Evolutionary conservation across 2,888 invertebrate species (phyloP).

Genomic region (Caenorhabditis imperialis): DNA sequence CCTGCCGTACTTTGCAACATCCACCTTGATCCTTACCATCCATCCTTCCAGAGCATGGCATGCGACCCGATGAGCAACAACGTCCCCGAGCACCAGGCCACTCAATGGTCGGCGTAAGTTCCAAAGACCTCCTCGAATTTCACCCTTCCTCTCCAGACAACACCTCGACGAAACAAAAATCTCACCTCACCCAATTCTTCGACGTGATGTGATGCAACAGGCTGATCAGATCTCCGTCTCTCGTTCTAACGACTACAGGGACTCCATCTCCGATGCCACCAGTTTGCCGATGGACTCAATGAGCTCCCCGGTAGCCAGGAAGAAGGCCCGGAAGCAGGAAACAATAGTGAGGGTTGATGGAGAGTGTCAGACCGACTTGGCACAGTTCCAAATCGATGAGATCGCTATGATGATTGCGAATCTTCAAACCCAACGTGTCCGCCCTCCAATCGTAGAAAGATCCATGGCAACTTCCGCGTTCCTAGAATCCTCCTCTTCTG

Average conservation of each 20-base stretch:
- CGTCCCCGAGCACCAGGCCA: constrained; percentile 42
- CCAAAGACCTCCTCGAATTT: too few relatives aligned
- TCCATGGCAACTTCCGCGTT: constrained; percentile 54
- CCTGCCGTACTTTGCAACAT: too few relatives aligned
- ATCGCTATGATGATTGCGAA: constrained; percentile 65
- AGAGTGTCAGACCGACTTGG: constrained; percentile 70
- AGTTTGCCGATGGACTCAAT: constrained; percentile 74
- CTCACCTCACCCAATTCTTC: neutral
- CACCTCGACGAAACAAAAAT: constrained; percentile 16
- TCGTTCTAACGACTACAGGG: constrained; percentile 53
- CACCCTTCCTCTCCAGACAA: constrained; percentile 21
- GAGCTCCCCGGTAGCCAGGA: constrained; percentile 42
- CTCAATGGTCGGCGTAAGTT: constrained; percentile 54
- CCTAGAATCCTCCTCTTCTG: constrained; percentile 21
- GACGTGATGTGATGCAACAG: too few relatives aligned
- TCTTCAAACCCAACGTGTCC: constrained; percentile 47
- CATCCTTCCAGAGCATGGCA: constrained; percentile 61
- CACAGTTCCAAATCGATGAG: constrained; percentile 74
- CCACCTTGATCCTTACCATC: too few relatives aligned
- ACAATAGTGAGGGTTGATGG: constrained; percentile 15
- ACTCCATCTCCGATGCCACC: constrained; percentile 74
- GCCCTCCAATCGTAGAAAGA: constrained; percentile 56
- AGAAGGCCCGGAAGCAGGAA: neutral
- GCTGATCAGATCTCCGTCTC: constrained; percentile 23
- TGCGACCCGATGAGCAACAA: constrained; percentile 63